phyloP scores from a whole-genome alignment of 2,113 vertebrate species.

The Burhinus oedicnemus region DNA sequence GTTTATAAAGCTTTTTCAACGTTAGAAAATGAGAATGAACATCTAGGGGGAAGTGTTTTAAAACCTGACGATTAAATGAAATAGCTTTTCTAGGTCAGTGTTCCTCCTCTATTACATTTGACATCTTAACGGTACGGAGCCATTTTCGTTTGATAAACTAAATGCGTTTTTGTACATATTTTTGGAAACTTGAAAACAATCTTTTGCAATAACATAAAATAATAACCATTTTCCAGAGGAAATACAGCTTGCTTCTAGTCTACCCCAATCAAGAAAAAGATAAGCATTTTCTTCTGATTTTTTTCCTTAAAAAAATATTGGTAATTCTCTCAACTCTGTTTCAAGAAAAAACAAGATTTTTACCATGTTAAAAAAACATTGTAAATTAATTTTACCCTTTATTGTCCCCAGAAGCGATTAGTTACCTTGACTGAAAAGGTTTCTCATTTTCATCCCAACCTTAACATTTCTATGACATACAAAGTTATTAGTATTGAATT shows the following conservation, averaged over 20 bases:
- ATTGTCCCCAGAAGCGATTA: slow-evolving; percentile 79
- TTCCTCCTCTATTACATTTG: not conserved
- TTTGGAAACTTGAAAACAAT: slow-evolving; percentile 9
- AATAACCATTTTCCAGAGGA: not conserved
- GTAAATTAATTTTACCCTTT: slow-evolving; percentile 75
- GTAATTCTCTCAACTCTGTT: slow-evolving; percentile 25
- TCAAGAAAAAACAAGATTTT: slow-evolving; percentile 48
- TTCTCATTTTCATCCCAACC: slow-evolving; percentile 77
- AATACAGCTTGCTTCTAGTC: not conserved
- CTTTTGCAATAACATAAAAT: not conserved
- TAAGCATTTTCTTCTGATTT: not conserved
- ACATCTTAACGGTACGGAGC: not conserved
- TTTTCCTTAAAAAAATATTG: not conserved
- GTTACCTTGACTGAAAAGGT: slow-evolving; percentile 79
- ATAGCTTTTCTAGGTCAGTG: slow-evolving; percentile 28
- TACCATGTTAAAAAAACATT: slow-evolving; percentile 39
- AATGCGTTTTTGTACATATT: not conserved
- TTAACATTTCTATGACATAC: slow-evolving; percentile 86
- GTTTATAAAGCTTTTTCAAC: not conserved
- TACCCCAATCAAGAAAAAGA: not conserved
- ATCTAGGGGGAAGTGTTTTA: not conserved
- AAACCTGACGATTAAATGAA: not conserved
- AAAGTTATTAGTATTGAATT: slow-evolving; percentile 89
- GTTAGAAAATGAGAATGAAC: not conserved
- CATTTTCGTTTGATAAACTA: not conserved